phyloP scores from a whole-genome alignment of 1,140 invertebrate species.

The Macrobrachium rosenbergii region DNA sequence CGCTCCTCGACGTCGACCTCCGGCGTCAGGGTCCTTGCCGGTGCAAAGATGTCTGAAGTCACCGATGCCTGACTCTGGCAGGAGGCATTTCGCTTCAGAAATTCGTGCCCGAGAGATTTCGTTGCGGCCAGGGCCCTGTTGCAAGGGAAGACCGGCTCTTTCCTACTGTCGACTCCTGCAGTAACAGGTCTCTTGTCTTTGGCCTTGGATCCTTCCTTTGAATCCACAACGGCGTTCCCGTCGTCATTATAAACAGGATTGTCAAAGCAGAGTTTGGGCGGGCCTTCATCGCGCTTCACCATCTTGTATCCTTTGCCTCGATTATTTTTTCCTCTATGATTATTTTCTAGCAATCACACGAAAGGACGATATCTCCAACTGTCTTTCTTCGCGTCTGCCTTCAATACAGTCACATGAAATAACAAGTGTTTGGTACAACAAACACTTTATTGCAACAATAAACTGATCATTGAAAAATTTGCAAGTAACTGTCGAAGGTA shows the following conservation, averaged over 20 bases:
- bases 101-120: background rate
- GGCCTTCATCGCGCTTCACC: conserved; percentile 32
- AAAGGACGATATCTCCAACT: too few species aligned
- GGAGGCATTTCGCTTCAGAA: background rate
- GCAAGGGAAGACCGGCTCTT: background rate
- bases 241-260: conserved; percentile 28
- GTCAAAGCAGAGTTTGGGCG: conserved; percentile 38
- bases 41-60: background rate
- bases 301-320: background rate
- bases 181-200: background rate
- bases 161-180: background rate
- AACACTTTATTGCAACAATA: too few species aligned
- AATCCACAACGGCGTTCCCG: background rate
- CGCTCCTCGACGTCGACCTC: conserved; percentile 53
- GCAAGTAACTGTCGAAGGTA: too few species aligned
- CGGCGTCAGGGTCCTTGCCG: background rate
- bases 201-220: background rate
- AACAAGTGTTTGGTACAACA: too few species aligned
- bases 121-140: background rate
- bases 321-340: background rate
- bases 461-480: too few species aligned
- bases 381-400: too few species aligned
- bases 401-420: too few species aligned
- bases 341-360: too few species aligned
- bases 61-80: background rate